These are phyloP conservation scores for Polyploca ridens DNA, from an alignment of 2,888 invertebrate genomes.

Conservation along the genomic window DNA sequence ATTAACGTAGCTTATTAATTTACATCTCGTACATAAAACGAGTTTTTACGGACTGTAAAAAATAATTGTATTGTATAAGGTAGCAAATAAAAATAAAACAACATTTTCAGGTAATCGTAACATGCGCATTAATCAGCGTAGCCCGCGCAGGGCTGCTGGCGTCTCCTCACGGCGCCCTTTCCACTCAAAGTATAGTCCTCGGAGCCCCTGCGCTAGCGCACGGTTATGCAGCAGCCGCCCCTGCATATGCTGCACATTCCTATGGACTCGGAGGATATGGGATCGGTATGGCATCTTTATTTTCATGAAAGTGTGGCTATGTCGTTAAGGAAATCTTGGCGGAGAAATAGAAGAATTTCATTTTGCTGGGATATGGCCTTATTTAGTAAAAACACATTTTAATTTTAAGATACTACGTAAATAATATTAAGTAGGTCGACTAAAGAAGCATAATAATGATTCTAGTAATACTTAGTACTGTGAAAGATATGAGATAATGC, in stretches of 20 bases:
- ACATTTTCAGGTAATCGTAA: conserved; percentile 56
- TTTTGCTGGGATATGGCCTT: too few species aligned
- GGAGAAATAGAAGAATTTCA: too few species aligned
- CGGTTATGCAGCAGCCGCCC: conserved; percentile 58
- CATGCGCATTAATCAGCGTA: conserved; percentile 66
- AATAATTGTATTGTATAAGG: too few species aligned
- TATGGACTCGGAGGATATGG: conserved; percentile 42
- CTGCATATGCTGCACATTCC: conserved; percentile 36
- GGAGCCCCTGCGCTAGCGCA: conserved; percentile 67
- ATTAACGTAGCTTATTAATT: too few species aligned
- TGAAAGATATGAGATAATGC: neutral
- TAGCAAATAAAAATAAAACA: neutral
- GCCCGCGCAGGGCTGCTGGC: conserved; percentile 79
- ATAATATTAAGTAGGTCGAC: too few species aligned
- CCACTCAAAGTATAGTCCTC: conserved; percentile 72
- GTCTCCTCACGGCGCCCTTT: conserved; percentile 71
- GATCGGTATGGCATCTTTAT: conserved; percentile 41
- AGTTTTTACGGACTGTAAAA: too few species aligned
- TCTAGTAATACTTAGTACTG: neutral
- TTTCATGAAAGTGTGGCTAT: neutral
- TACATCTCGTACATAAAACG: too few species aligned
- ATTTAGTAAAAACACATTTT: too few species aligned
- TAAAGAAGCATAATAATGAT: neutral
- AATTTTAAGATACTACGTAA: too few species aligned
- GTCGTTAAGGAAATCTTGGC: neutral